Base-by-base conservation (phyloP, 2,797 vertebrate species). In the Choloepus didactylus region DNA sequence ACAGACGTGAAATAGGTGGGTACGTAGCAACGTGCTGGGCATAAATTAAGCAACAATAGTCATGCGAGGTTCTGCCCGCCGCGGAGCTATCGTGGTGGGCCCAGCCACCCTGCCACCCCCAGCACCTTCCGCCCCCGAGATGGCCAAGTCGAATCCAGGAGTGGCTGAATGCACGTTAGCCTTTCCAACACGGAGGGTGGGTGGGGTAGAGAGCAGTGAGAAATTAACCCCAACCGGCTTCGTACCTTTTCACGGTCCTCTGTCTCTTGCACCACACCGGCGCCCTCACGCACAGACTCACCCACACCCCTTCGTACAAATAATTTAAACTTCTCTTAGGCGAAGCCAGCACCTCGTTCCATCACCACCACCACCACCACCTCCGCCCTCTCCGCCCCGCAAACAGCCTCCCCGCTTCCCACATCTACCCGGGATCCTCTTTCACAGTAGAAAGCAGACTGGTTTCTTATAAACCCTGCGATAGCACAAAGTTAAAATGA, bases 41-140 rank as follows among this genome's bases (percentile, higher is more conserved):
- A 98, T 98, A 98, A 97, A 98, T 97, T 97, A 97, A 98, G 95
- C 86, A 96, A 98, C 98, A 98, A 98, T 97, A 94, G 98, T 95
- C 97, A 92, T 11, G 59, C 76, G 83, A 69, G 82, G 91, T 96
- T 96, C 88, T 80, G 93, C 92, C 89, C 38, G 29, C 12, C 38
- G 51, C 66, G 31, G 16, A 96, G 69, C 87, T 64, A 72, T 89
- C 12, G 11, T 64, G 21, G 93, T 96, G 90, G 95, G 81, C 85
- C 81, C n/a, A 84, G 89, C 67, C 95, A 93, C 87, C 46, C 83
- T 84, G 76, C 81, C 88, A 94, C 76, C 80, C 62, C 81, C 72
- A 77, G 49, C 38, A 73, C 84, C 93, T 82, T 25, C 51, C 11
- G 25, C 79, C 87, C 87, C 4, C 1, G 75, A 73, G 81, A 82